phyloP scores from a whole-genome alignment of 2,888 invertebrate species.

The Polylopha cassiicola region DNA sequence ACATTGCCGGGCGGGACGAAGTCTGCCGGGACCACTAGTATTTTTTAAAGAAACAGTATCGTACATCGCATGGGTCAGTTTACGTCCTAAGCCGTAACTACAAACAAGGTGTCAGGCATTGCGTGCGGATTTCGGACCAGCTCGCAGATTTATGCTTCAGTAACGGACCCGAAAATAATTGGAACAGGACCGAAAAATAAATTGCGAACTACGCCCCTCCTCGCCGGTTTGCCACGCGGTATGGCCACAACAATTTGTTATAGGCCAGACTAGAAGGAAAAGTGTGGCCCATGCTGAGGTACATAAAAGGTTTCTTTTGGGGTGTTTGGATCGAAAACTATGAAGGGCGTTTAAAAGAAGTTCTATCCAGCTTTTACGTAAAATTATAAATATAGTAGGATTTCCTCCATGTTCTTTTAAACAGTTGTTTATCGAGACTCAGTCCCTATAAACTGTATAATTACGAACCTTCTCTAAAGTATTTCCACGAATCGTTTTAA shows the following conservation, averaged over 20 bases:
- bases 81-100: conserved; percentile 29
- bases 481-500: too few species aligned
- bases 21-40: too few species aligned
- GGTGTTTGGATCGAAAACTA: too few species aligned
- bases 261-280: conserved; percentile 46
- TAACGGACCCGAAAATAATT: conserved; percentile 73
- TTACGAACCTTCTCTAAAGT: too few species aligned
- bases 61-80: conserved; percentile 49
- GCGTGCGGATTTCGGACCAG: conserved; percentile 39
- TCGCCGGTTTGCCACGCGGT: conserved; percentile 43
- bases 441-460: too few species aligned
- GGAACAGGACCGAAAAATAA: conserved; percentile 71
- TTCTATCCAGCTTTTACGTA: too few species aligned
- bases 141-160: conserved; percentile 55
- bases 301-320: neutral
- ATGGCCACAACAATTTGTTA: conserved; percentile 59
- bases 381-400: too few species aligned
- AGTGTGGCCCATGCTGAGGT: conserved; percentile 10
- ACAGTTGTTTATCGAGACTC: too few species aligned
- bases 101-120: conserved; percentile 32
- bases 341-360: too few species aligned
- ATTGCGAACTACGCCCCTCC: conserved; percentile 46
- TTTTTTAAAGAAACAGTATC: conserved; percentile 29
- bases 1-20: too few species aligned
- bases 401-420: too few species aligned